A percentile compares a stretch with the other conserved stretches of the same genome.
Conservation (phyloP, 2,797 vertebrate species). For the Varecia variegata region DNA sequence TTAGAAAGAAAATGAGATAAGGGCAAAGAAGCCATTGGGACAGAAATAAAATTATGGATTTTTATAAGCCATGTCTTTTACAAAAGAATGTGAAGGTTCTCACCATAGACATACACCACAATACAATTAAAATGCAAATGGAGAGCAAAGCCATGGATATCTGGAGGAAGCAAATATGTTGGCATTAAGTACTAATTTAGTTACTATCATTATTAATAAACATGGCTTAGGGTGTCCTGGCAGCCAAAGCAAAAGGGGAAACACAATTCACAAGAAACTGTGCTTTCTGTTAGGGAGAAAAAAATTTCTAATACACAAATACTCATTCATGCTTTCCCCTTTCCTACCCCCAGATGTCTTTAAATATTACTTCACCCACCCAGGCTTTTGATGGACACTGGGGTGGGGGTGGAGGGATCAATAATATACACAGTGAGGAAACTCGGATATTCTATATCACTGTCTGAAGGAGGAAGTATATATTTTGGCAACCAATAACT, state of each 20-base stretch:
- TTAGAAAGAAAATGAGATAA: not conserved
- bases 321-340: not conserved
- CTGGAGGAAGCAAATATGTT: not conserved
- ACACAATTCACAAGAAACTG: not conserved
- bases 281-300: not conserved
- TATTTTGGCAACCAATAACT: not conserved
- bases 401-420: not conserved
- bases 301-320: not conserved
- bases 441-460: not conserved
- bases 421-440: not conserved
- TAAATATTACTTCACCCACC: not conserved
- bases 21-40: not conserved
- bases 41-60: not conserved
- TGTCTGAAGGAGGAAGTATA: not conserved
- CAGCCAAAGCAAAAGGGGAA: not conserved
- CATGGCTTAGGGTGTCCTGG: not conserved
- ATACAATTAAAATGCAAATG: not conserved
- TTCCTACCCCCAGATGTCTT: not conserved
- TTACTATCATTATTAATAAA: slow-evolving; percentile 20
- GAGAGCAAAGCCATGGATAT: not conserved
- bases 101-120: not conserved
- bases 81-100: not conserved
- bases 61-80: not conserved
- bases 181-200: not conserved
- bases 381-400: not conserved